Base-by-base conservation (phyloP, 2,113 vertebrate genomes). In the Sula dactylatra region DNA sequence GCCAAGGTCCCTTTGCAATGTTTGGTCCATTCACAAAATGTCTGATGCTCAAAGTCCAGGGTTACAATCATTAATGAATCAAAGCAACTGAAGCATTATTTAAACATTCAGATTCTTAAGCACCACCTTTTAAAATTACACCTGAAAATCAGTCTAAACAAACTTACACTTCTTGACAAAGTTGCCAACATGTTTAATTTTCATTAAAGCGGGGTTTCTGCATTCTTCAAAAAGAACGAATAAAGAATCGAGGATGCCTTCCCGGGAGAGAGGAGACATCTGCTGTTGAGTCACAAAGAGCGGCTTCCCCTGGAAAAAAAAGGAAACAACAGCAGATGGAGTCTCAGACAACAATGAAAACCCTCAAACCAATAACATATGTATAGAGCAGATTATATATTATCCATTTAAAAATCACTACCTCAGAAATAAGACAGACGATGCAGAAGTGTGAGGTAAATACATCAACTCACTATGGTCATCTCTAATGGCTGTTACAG, bases 111-210 rank as follows among this genome's bases (percentile, higher is more conserved):
- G 24, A 69, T 59, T 54, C 56, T 84, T 61, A 79, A 49, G 38
- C 54, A 65, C 9, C 26, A 13, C 19, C 64, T 69, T 54, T 54
- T 64, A 56, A 92, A 90, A 69, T 20, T 2, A 80, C 45, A 93
- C 19, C 58, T 86, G 59, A 91, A 79, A 82, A 93, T 54, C 7
- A 80, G 16, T 66, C 42, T 84, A 79, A 94, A 67, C 21, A 92
- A 90, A 97, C 99, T 99, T 98, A 99, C 99, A 99, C 95, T 99
- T 99, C 82, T 98, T 98, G 82, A 99, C 99, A 97, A 99, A 99
- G 94, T 97, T 99, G 97, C 98, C 98, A 78, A 99, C 98, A 5
- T 99, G 98, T 74, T 99, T 98, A 86, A 99, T 99, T 98, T 98
- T 99, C 99, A 99, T 99, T 58, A 99, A 98, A 90, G 98, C 95